Base-by-base conservation (phyloP, 2,113 vertebrate species). In the Callaeas wilsoni region DNA sequence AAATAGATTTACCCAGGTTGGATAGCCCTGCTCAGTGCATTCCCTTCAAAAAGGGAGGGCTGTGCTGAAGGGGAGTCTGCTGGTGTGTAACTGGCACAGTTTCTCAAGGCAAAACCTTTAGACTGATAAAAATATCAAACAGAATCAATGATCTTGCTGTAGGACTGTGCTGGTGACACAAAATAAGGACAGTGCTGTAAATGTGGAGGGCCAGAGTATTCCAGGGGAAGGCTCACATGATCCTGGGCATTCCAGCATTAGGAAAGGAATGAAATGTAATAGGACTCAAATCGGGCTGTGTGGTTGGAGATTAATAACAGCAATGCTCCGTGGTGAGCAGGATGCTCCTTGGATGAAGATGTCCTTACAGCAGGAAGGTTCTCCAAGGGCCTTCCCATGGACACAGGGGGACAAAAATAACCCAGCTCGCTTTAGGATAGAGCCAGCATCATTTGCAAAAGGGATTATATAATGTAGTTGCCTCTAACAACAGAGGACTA, bases 401-500 rank as follows among this genome's bases (percentile, higher is more conserved):
- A 92, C 80, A 86, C 13, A 18, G 19, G 27, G 49, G 80, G 32
- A 92, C 87, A 92, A 89, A 96, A 96, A 97, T 94, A 97, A 91
- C 86, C 60, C 59, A 44, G 9, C 77, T 92, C 1, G 65, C 91
- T 96, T 79, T 84, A 95, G 93, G 84, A 89, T 10, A 94, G 67
- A 73, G 60, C 18, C 33, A 46, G 85, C 56, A 90, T 86, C 15
- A 2, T 87, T 80, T 90, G 68, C 80, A 78, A 60, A 75, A 78
- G 52, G 47, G 37, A 84, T 96, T 97, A 95, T 71, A 23, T 94
- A 94, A 96, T 2, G 1, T 60, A 79, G 81, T 64, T 94, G 90
- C 87, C 79, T 90, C 79, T 95, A 93, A 95, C 87, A 92, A 87
- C 87, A 79, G 77, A 86, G 77, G 89, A 92, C 94, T 97, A 82